These are phyloP conservation scores for Heterohyrax brucei DNA, from an alignment of 2,797 vertebrate species.

Conservation along the genomic window DNA sequence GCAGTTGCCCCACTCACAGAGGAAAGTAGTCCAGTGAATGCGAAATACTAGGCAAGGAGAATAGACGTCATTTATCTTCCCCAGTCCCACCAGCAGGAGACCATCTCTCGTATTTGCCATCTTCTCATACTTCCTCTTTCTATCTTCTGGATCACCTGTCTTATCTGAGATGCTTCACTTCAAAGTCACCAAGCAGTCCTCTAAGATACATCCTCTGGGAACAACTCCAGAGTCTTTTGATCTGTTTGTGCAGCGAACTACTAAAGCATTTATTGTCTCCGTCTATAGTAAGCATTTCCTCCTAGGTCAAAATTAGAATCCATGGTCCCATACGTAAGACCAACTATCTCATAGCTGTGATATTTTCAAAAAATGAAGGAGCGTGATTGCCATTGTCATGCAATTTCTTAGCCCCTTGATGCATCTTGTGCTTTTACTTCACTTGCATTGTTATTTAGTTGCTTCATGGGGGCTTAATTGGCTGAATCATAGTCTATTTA, in stretches of 20 bases:
- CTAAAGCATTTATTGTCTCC: neutral
- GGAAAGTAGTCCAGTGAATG: neutral
- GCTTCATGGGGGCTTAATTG: neutral
- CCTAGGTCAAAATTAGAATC: neutral
- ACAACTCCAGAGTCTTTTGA: neutral
- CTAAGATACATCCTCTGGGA: slow-evolving; percentile 1
- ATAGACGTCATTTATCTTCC: neutral
- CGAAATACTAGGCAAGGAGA: neutral
- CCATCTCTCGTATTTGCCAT: neutral
- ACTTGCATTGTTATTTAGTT: slow-evolving; percentile 50
- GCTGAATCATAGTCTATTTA: neutral
- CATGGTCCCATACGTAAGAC: neutral
- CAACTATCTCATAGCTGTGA: neutral
- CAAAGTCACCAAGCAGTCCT: neutral
- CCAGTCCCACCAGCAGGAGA: neutral
- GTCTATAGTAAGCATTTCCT: neutral
- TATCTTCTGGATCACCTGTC: neutral
- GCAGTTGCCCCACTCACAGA: neutral
- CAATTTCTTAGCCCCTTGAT: slow-evolving; percentile 39
- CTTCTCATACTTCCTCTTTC: neutral
- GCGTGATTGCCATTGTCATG: neutral
- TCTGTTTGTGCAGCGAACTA: neutral
- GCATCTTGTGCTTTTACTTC: neutral
- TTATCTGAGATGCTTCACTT: neutral
- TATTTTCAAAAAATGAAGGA: neutral